phyloP scores from a whole-genome alignment of 2,113 vertebrate species.

The Polypterus bichir region DNA sequence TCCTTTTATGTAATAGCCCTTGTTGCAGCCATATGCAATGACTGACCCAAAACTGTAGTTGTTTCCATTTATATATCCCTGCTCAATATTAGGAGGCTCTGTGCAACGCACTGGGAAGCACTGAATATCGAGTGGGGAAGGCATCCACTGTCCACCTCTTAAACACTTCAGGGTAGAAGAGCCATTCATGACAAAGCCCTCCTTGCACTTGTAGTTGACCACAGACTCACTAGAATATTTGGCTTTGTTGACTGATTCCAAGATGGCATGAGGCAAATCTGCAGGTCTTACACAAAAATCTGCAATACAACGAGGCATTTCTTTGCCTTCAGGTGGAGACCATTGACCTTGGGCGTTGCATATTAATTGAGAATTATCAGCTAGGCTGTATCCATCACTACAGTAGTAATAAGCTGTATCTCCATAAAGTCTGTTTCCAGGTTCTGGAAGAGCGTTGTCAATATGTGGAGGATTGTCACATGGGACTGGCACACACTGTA shows the following conservation, averaged over 20 bases:
- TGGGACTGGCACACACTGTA: conserved; percentile 81
- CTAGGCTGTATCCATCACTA: conserved; percentile 74
- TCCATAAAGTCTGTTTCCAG: conserved; percentile 76
- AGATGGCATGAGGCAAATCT: conserved; percentile 65
- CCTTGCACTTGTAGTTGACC: conserved; percentile 87
- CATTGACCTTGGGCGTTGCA: conserved; percentile 81
- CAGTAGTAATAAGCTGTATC: conserved; percentile 88
- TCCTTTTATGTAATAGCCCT: conserved; percentile 80
- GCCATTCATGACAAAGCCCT: conserved; percentile 84
- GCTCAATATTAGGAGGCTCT: conserved; percentile 60
- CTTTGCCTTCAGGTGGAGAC: conserved; percentile 65
- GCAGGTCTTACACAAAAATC: conserved; percentile 84
- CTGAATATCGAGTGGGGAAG: conserved; percentile 66
- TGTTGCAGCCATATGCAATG: conserved; percentile 87
- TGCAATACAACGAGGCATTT: conserved; percentile 71
- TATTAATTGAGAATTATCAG: conserved; percentile 75
- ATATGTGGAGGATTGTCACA: conserved; percentile 82
- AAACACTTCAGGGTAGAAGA: conserved; percentile 72
- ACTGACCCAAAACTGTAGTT: conserved; percentile 90
- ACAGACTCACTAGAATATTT: conserved; percentile 71
- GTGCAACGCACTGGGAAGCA: conserved; percentile 85
- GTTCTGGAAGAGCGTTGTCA: conserved; percentile 77
- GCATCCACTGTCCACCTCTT: conserved; percentile 80
- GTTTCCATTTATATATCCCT: conserved; percentile 73
- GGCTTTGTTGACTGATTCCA: conserved; percentile 76